Evolutionary conservation across 2,113 vertebrate genomes (phyloP).

Genomic region (Daubentonia madagascariensis): DNA sequence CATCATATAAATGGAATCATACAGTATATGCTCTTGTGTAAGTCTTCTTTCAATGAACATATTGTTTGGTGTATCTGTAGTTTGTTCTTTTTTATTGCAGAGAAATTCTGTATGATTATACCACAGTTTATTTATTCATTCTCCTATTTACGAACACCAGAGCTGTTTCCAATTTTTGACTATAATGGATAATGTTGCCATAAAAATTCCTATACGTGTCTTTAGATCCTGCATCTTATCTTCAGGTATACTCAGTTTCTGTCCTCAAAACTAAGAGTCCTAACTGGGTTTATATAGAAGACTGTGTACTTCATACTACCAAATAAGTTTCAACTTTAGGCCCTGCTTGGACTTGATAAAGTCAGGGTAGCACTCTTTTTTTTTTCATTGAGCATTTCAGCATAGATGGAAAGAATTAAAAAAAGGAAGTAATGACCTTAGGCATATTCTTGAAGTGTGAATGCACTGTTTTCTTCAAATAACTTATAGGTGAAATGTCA

Average conservation of each 20-base stretch:
- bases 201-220: not conserved
- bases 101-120: not conserved
- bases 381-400: not conserved
- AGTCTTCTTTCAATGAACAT: not conserved
- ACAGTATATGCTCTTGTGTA: not conserved
- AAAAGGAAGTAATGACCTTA: conserved; percentile 61
- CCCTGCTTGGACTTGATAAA: conserved; percentile 22
- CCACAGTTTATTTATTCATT: not conserved
- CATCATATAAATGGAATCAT: not conserved
- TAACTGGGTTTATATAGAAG: not conserved
- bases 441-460: conserved; percentile 56
- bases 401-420: conserved; percentile 13
- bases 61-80: not conserved
- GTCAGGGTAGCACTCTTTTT: not conserved
- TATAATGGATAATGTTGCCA: not conserved
- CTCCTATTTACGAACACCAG: not conserved
- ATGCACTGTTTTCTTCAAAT: conserved; percentile 58
- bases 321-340: conserved; percentile 52
- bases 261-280: not conserved
- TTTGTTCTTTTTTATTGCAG: not conserved
- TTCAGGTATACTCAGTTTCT: not conserved
- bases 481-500: conserved; percentile 66
- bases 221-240: not conserved
- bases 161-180: not conserved
- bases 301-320: conserved; percentile 5